These are phyloP conservation scores for Lithophane socia DNA, from an alignment of 2,888 invertebrate genomes.

Conservation along the genomic window DNA sequence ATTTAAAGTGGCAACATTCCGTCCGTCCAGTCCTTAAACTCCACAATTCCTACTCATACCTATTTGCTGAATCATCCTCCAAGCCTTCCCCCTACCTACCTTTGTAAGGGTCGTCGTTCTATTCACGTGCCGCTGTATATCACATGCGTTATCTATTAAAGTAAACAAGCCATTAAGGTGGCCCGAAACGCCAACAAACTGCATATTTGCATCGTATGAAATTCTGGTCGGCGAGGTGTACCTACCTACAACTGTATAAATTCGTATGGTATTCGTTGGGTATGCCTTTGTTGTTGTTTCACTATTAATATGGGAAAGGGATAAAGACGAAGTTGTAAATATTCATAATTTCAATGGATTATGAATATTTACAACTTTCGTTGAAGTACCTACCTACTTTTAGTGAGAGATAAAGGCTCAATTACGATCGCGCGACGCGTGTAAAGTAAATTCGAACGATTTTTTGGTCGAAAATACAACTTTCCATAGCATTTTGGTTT, in stretches of 20 bases:
- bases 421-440: background rate
- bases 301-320: background rate
- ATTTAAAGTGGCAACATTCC: no score
- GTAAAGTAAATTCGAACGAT: background rate
- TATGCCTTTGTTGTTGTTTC: constrained; percentile 10
- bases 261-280: constrained; percentile 13
- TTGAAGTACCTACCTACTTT: background rate
- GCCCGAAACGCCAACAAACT: constrained; percentile 46
- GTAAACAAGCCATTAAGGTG: constrained; percentile 45
- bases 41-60: no score
- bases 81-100: no score
- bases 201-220: constrained; percentile 53
- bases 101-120: constrained; percentile 4
- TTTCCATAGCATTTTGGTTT: background rate
- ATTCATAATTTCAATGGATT: background rate
- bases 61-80: background rate
- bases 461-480: background rate
- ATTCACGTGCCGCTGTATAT: constrained; percentile 30
- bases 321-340: no score
- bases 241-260: background rate
- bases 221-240: constrained; percentile 24
- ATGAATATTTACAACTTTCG: constrained; percentile 25
- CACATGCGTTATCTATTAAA: constrained; percentile 46
- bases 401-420: background rate
- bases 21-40: no score